phyloP scores from a whole-genome alignment of 2,888 invertebrate genomes.

The Drosophila acutilabella region DNA sequence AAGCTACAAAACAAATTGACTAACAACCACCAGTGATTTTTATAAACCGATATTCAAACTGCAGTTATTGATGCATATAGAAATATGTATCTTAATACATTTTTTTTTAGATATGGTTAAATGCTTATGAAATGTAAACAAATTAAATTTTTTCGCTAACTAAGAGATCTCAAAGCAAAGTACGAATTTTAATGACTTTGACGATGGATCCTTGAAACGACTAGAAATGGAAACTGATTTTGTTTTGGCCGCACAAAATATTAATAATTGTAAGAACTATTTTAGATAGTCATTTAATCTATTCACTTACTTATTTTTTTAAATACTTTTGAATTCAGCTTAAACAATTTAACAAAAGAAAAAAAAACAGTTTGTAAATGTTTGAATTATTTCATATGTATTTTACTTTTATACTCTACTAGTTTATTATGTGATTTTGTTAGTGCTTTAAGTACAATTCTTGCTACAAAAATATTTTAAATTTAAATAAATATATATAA shows the following conservation, averaged over 20 bases:
- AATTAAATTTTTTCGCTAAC: conserved; percentile 17
- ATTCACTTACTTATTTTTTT: conserved; percentile 3
- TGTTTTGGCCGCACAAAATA: conserved; percentile 33
- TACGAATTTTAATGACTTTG: conserved; percentile 41
- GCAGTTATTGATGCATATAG: conserved; percentile 23
- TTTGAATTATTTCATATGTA: conserved; percentile 39
- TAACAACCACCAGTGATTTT: conserved; percentile 78
- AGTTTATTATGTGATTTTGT: conserved; percentile 75
- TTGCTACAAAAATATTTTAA: conserved; percentile 44
- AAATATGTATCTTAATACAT: conserved; percentile 7
- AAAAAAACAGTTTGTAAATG: conserved; percentile 26
- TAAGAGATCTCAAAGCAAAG: conserved; percentile 41
- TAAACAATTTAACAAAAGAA: conserved; percentile 8
- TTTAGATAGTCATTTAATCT: conserved; percentile 16
- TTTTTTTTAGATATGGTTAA: conserved; percentile 39
- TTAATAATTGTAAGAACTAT: conserved; percentile 8
- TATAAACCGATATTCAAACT: conserved; percentile 70
- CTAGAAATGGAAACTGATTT: conserved; percentile 9
- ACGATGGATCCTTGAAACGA: conserved; percentile 20
- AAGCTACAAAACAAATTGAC: conserved; percentile 50
- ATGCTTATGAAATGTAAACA: conserved; percentile 23
- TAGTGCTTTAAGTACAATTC: conserved; percentile 74
- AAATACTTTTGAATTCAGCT: conserved; percentile 1
- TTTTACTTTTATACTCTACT: conserved; percentile 58
- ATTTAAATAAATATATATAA: conserved; percentile 10